Evolutionary conservation across 2,888 invertebrate species (phyloP), one percentile per base, ranked within the genome.

Genomic region (Eupithecia inturbata): DNA sequence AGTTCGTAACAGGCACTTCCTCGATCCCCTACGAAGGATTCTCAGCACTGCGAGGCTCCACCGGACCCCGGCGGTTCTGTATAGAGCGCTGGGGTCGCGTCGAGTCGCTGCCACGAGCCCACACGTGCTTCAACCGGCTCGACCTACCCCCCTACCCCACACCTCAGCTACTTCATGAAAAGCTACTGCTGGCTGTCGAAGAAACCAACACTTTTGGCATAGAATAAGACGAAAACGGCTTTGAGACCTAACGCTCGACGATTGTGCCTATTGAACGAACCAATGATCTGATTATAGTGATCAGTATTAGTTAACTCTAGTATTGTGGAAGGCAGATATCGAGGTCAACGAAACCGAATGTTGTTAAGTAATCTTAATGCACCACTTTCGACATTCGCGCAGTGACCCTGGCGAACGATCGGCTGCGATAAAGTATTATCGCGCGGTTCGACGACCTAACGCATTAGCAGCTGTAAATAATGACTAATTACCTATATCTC

Each of bases 1-100:
- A 99, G 93, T 99, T 99, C 94, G 99, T 99, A 77, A 99, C 99
- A 12, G 99, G 99, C 63, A 99, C 99, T 0, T 99, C 99, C 0
- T 99, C 98, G 84, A 98, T 99, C 84, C 99, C 99, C 0, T 99
- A 98, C 91, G 99, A 99, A 90, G 99, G 99, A 1, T 99, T 99
- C 94, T 95, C 98, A 0, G 99, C 99, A 3, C 93, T 99, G 73
- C 95, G 99, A 62, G 99, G 99, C 72, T 98, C 98, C 10, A 99
- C 98, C 64, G 99, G 99, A 1, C 99, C 99, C 57, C 95, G 99
- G 22, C 97, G 98, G 83, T 99, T 99, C 95, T 99, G 99, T 93
- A 97, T 99, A 83, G 99, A 99, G 91, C 98, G 99, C 89, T 99
- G 99, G 99, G 99, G 99, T 78, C 97, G 98, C 88, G 97, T 98